Evolutionary conservation across 2,797 vertebrate species (phyloP), one percentile per base, ranked within the genome.

Genomic region (Trichosurus vulpecula): DNA sequence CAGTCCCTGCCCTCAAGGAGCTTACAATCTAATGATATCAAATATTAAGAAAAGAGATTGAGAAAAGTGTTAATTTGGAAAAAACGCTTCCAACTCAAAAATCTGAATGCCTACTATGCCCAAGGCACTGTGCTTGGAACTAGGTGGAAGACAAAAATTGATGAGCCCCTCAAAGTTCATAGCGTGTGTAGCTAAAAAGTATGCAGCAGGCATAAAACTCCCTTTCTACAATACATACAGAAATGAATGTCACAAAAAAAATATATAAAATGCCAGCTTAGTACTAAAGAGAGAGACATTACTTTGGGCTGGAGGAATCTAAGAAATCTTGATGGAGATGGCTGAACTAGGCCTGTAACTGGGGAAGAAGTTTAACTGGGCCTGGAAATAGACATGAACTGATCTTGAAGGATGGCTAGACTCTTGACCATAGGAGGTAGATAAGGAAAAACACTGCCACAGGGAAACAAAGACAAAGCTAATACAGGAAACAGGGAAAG

Each of bases 31-130:
- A 81, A 81, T 9, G 90, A 90, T 91, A 54, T 2, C 53, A 19
- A 92, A 94, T 6, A 4, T 41, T 58, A 47, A 57, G 29, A 52
- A 61, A 89, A 90, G 29, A 93, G 54, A 87, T 19, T 91, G 47
- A 91, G 61, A 29, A 53, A 90, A 52, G 90, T 89, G 41, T 58
- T 54, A 92, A 93, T 94, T 92, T 94, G 55, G 92, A 92, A 95
- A 90, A 90, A 74, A 25, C 12, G 30, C 9, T 51, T 51, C 41
- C 41, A 47, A 27, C 22, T 87, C 9, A 92, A 97, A 97, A 97
- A 52, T 52, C 92, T 35, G 51, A 94, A 66, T 53, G 52, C 52
- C 52, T 90, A 30, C 89, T 90, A 52, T 52, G 30, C 31, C 51
- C 30, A 29, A 53, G 31, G 27, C 29, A 90, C 29, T 90, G 29